Conservation (phyloP, 2,113 vertebrate species). For the Castor canadensis region DNA sequence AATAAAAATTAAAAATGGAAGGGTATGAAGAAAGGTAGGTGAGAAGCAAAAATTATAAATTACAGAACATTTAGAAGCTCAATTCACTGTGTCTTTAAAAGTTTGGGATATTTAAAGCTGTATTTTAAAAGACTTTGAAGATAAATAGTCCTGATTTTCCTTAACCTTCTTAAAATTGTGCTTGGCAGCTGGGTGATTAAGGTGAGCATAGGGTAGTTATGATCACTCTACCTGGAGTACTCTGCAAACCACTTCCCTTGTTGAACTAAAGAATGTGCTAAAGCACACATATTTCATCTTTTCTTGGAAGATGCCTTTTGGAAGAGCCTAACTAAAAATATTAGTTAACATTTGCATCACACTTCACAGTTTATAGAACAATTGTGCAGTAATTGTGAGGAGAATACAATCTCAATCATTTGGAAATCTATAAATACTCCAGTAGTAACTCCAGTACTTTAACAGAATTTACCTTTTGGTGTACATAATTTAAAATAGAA, state of each 20-base stretch:
- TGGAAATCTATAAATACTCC: slow-evolving; percentile 60
- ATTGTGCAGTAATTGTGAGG: slow-evolving; percentile 53
- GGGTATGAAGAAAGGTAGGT: no score
- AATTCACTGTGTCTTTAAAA: background rate
- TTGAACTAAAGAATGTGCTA: background rate
- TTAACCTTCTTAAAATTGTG: background rate
- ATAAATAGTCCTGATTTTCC: background rate
- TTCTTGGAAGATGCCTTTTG: background rate
- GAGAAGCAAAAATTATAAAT: background rate
- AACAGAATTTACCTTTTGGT: background rate
- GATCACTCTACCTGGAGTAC: background rate
- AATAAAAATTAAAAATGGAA: no score
- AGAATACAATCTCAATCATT: slow-evolving; percentile 50
- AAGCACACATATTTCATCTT: background rate
- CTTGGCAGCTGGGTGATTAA: background rate
- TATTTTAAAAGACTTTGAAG: background rate
- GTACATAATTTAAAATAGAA: slow-evolving; percentile 37
- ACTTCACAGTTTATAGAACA: slow-evolving; percentile 56
- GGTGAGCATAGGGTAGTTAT: background rate
- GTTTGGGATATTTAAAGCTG: background rate
- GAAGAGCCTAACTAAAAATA: slow-evolving; percentile 40
- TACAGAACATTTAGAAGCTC: background rate
- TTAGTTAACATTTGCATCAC: slow-evolving; percentile 55
- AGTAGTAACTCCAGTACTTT: slow-evolving; percentile 1
- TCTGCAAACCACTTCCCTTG: background rate